A percentile compares a stretch with the other conserved stretches of the same genome.
Conservation (phyloP, 2,113 vertebrate genomes). For the Uria lomvia region DNA sequence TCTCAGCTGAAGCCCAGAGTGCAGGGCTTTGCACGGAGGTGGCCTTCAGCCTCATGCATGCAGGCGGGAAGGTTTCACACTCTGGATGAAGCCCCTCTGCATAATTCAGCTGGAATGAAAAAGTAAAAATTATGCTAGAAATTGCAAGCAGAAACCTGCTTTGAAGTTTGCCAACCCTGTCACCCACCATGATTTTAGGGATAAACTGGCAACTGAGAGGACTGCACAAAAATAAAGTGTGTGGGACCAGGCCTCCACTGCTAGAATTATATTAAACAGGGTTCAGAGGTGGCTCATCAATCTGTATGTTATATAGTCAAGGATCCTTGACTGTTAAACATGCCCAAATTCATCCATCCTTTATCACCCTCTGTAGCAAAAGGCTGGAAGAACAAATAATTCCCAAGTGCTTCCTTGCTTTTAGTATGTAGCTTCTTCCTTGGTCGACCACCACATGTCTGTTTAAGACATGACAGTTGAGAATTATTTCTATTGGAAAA, state of each 20-base stretch:
- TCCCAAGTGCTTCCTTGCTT: not conserved
- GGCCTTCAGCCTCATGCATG: accelerated
- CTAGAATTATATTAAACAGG: not conserved
- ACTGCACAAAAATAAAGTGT: not conserved
- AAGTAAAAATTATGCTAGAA: not conserved
- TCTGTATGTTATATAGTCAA: not conserved
- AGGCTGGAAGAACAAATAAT: not conserved
- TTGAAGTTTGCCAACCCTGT: not conserved
- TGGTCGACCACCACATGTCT: accelerated
- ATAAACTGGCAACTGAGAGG: not conserved
- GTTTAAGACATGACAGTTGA: not conserved
- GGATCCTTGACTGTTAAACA: not conserved
- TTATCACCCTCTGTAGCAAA: not conserved
- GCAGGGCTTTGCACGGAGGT: not conserved
- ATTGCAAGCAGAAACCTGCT: not conserved
- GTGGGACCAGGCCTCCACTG: not conserved
- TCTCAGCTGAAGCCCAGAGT: not conserved
- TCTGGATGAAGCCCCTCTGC: not conserved
- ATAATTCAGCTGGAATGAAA: not conserved
- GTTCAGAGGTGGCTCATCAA: not conserved
- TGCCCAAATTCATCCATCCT: not conserved
- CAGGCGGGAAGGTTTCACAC: not conserved
- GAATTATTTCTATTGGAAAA: not conserved
- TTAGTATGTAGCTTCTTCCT: not conserved
- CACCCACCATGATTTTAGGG: not conserved